Conservation (phyloP, 2,797 vertebrate genomes). For the Orestias chungarensis region DNA sequence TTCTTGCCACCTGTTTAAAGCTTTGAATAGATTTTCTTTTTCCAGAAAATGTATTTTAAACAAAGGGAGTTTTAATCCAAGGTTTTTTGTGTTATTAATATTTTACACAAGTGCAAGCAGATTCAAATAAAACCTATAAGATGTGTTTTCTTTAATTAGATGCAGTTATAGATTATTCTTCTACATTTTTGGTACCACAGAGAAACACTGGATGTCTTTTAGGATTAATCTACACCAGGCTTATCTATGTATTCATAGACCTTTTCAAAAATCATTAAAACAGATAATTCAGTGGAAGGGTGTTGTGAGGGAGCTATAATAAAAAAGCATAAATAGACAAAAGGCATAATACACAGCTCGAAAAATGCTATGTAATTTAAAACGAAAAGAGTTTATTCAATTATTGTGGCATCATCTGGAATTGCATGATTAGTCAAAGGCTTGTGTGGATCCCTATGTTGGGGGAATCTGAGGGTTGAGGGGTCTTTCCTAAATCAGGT, state of each 20-base stretch:
- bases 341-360: not conserved
- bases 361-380: too few relatives aligned
- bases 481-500: not conserved
- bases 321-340: not conserved
- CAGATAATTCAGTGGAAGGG: not conserved
- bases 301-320: not conserved
- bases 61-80: not conserved
- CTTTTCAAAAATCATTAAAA: not conserved
- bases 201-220: too few relatives aligned
- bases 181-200: not conserved
- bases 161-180: not conserved
- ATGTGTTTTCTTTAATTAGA: not conserved
- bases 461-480: too few relatives aligned
- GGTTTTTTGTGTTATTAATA: not conserved
- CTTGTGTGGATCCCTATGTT: not conserved
- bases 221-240: too few relatives aligned
- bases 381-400: too few relatives aligned
- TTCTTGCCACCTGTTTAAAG: slow-evolving; percentile 14
- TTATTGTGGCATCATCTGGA: too few relatives aligned
- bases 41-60: not conserved
- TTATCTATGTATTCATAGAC: not conserved
- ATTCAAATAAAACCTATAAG: not conserved
- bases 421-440: not conserved
- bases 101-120: not conserved
- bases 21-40: too few relatives aligned